These are phyloP conservation scores for Mallotus villosus DNA, from an alignment of 2,797 vertebrate species.

Conservation along the genomic window DNA sequence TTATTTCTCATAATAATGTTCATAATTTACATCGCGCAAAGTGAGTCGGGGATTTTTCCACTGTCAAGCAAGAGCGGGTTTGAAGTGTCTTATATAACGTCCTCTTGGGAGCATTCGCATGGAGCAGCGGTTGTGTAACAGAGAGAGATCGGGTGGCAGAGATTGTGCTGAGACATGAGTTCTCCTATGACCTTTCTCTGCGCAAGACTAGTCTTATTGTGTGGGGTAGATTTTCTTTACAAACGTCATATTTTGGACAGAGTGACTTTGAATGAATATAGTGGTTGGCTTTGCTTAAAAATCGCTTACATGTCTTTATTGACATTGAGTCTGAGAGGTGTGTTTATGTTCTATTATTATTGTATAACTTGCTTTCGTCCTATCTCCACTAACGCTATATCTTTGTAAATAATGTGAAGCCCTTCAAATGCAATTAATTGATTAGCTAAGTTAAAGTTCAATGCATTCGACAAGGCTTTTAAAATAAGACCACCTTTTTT, in stretches of 20 bases:
- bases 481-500: neutral
- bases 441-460: neutral
- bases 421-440: neutral
- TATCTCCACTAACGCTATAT: neutral
- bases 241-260: too few relatives aligned
- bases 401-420: neutral
- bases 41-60: neutral
- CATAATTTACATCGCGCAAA: neutral
- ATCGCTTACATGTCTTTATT: neutral
- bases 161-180: slow-evolving; percentile 5
- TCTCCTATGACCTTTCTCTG: neutral
- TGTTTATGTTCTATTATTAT: neutral
- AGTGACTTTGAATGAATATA: too few relatives aligned
- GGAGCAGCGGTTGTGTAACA: slow-evolving; percentile 15
- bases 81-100: slow-evolving; percentile 18
- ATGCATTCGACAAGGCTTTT: neutral
- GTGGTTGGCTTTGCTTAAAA: neutral
- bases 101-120: neutral
- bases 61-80: neutral
- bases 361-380: neutral
- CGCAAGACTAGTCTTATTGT: neutral
- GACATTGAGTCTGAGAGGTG: neutral
- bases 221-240: neutral
- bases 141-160: neutral
- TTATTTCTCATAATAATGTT: too few relatives aligned